Percentiles rank a stretch among this genome's conserved stretches.
These are phyloP conservation scores for Reinhardtius hippoglossoides DNA, from an alignment of 2,113 vertebrate species.

Conservation along the genomic window DNA sequence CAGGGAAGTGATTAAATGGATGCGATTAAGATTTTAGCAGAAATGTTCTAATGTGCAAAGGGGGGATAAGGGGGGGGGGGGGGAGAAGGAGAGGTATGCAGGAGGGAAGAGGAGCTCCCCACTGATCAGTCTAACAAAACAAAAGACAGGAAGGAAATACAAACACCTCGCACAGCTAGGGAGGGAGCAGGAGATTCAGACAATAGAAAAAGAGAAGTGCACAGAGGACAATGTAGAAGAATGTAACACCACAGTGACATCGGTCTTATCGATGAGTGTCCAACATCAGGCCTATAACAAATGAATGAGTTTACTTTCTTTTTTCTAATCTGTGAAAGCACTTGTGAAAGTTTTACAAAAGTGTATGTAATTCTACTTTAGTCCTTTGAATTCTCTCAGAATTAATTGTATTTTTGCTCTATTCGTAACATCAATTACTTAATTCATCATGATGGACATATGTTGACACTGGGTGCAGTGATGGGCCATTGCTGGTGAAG, in stretches of 20 bases:
- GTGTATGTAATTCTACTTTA: not conserved
- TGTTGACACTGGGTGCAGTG: not conserved
- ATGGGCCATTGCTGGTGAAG: not conserved
- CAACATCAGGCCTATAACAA: not conserved
- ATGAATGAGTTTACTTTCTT: not conserved
- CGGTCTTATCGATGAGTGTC: not conserved
- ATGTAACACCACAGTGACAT: conserved; percentile 8
- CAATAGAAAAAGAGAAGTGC: conserved; percentile 48
- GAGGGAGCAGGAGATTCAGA: conserved; percentile 34
- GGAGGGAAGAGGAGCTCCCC: conserved; percentile 41
- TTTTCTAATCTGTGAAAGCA: not conserved
- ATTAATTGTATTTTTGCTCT: too few species aligned
- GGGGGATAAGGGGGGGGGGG: not conserved
- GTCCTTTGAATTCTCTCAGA: not conserved
- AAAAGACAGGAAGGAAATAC: conserved; percentile 71
- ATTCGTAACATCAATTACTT: too few species aligned
- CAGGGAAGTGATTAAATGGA: not conserved
- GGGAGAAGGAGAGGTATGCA: conserved; percentile 25
- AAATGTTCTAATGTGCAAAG: conserved; percentile 6
- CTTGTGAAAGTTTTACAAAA: not conserved
- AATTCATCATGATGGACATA: not conserved
- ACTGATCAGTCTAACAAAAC: conserved; percentile 55
- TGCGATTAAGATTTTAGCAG: not conserved
- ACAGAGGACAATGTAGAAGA: conserved; percentile 31
- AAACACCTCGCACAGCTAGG: conserved; percentile 52